Percentiles rank a stretch among this genome's conserved stretches.
Evolutionary conservation across 1,140 invertebrate species (phyloP).

Genomic region (Anoplolepis gracilipes): DNA sequence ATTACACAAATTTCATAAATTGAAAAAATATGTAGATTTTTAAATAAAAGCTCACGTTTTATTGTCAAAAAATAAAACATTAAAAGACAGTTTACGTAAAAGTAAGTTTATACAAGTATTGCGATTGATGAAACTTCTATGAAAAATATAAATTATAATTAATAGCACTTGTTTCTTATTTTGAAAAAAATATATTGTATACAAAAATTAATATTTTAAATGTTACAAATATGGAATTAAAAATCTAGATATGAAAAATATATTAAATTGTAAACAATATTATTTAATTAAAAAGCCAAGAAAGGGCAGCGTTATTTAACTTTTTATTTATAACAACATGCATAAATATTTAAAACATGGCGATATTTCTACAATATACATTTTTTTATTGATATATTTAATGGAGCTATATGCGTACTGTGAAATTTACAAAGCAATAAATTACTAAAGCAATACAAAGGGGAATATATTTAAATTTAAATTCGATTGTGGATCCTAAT

Average conservation of each 20-base stretch:
- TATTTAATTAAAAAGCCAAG: neutral
- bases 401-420: constrained; percentile 1
- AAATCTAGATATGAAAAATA: neutral
- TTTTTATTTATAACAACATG: constrained; percentile 28
- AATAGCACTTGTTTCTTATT: neutral
- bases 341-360: constrained; percentile 29
- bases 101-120: neutral
- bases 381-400: constrained; percentile 15
- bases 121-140: neutral
- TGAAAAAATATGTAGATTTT: neutral
- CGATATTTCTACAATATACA: constrained; percentile 34
- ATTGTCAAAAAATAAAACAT: neutral
- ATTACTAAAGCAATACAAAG: constrained; percentile 14
- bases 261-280: neutral
- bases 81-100: neutral
- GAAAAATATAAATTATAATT: neutral
- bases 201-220: no score
- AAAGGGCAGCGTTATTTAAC: constrained; percentile 41
- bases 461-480: neutral
- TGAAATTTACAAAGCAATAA: constrained; percentile 43
- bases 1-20: constrained; percentile 6
- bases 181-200: neutral
- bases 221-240: no score
- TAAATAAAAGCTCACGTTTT: neutral
- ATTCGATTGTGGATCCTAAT: neutral